Percentiles rank a stretch among this genome's conserved stretches.
phyloP scores from a whole-genome alignment of 2,113 vertebrate genomes.

The Percina caprodes region DNA sequence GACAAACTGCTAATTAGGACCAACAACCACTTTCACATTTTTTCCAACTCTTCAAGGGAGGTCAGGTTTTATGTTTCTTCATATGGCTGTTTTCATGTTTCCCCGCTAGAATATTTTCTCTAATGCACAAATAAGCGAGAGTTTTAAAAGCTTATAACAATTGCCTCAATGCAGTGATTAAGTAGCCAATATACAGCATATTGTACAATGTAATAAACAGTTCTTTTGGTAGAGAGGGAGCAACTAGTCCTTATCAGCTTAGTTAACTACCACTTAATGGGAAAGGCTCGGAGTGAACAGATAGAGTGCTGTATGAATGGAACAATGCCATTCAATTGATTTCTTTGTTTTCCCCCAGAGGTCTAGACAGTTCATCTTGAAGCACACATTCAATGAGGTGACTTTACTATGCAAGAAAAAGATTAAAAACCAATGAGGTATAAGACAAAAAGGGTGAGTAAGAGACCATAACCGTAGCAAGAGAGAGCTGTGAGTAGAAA shows the following conservation, averaged over 20 bases:
- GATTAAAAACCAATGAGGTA: constrained; percentile 78
- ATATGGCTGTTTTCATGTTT: constrained; percentile 25
- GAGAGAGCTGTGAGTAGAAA: constrained; percentile 52
- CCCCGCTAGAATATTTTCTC: constrained; percentile 45
- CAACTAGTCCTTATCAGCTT: constrained; percentile 67
- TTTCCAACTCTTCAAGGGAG: constrained; percentile 29
- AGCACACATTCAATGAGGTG: constrained; percentile 59
- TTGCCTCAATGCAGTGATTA: constrained; percentile 51
- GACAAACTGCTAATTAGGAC: constrained; percentile 70
- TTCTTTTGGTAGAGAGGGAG: constrained; percentile 46
- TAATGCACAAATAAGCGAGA: constrained; percentile 35
- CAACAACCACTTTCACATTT: constrained; percentile 54
- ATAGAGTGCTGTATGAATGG: constrained; percentile 56
- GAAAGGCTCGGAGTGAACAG: constrained; percentile 48
- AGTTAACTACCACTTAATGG: constrained; percentile 70
- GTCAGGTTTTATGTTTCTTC: constrained; percentile 35
- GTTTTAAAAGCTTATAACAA: constrained; percentile 50
- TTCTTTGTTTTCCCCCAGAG: constrained; percentile 70
- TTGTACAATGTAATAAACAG: constrained; percentile 69
- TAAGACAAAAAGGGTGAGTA: constrained; percentile 63
- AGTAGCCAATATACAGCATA: constrained; percentile 50
- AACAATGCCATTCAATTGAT: constrained; percentile 62
- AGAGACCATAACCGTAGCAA: constrained; percentile 73
- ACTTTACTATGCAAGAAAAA: constrained; percentile 66
- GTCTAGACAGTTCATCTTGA: constrained; percentile 70